Conservation (phyloP, 64 coral and sea anemone species). For the Montipora capricornis region DNA sequence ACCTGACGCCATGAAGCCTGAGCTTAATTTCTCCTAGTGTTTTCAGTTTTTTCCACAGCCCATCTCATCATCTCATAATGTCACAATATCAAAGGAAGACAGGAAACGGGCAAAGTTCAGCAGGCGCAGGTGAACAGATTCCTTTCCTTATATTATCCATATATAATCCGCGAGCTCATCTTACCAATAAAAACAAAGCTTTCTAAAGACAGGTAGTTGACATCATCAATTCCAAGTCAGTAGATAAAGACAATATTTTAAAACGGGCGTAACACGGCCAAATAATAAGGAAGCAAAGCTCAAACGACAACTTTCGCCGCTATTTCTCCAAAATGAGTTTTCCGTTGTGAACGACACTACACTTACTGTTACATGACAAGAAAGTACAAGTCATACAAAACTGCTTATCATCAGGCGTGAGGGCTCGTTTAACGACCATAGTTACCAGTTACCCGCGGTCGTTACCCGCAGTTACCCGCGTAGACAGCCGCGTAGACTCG, state of each 20-base stretch:
- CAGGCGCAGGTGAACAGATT: background rate
- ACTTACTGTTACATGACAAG: background rate
- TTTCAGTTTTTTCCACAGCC: background rate
- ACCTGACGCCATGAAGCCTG: constrained; percentile 19
- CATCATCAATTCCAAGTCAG: background rate
- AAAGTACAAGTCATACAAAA: background rate
- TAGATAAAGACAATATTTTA: background rate
- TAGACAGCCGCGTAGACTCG: too few relatives aligned
- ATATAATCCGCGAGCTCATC: background rate
- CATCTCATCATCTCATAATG: background rate
- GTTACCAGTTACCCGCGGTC: too few relatives aligned
- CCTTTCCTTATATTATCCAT: background rate
- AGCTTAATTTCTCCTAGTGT: background rate
- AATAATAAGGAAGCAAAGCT: background rate
- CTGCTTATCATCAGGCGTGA: background rate
- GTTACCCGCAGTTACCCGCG: too few relatives aligned
- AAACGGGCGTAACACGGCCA: background rate
- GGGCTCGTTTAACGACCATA: background rate
- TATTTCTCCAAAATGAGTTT: background rate
- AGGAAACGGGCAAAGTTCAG: background rate
- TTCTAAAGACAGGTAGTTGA: background rate
- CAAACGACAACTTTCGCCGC: background rate
- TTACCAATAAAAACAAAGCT: background rate
- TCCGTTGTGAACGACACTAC: constrained; percentile 22
- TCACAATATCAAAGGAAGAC: constrained; percentile 7